Conservation (phyloP, 2,888 invertebrate genomes). For the Melipona bicolor region DNA sequence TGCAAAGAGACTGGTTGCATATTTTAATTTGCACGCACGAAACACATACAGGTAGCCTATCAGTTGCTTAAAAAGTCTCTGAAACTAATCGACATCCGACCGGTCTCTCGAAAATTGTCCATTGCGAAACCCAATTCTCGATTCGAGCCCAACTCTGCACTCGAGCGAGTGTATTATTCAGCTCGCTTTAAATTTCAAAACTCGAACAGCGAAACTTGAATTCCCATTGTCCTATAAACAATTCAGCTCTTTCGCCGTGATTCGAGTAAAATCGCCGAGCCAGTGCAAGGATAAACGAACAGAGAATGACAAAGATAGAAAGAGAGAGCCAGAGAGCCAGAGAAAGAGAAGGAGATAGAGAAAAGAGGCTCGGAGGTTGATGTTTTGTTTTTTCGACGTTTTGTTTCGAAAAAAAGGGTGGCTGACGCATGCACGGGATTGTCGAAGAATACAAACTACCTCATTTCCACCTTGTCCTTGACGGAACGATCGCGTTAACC, state of each 20-base stretch:
- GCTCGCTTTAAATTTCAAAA: not conserved
- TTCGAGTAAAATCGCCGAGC: not conserved
- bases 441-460: constrained; percentile 68
- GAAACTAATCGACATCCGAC: too few species aligned
- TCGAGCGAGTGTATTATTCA: not conserved
- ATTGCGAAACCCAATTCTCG: not conserved
- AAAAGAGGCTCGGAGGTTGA: constrained; percentile 33
- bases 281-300: not conserved
- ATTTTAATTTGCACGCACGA: too few species aligned
- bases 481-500: constrained; percentile 59
- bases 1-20: too few species aligned
- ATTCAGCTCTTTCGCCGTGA: not conserved
- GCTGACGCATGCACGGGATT: constrained; percentile 53
- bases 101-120: too few species aligned
- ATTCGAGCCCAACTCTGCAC: not conserved
- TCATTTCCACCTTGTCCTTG: constrained; percentile 67
- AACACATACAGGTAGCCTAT: too few species aligned
- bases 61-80: too few species aligned
- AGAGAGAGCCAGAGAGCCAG: not conserved
- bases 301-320: too few species aligned
- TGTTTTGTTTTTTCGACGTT: constrained; percentile 33
- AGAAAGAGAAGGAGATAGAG: not conserved
- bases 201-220: not conserved
- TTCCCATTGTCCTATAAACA: constrained; percentile 9
- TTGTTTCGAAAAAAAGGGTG: constrained; percentile 47